Conservation (phyloP, 2,797 vertebrate species). For the Pangasius sanitwongsei region DNA sequence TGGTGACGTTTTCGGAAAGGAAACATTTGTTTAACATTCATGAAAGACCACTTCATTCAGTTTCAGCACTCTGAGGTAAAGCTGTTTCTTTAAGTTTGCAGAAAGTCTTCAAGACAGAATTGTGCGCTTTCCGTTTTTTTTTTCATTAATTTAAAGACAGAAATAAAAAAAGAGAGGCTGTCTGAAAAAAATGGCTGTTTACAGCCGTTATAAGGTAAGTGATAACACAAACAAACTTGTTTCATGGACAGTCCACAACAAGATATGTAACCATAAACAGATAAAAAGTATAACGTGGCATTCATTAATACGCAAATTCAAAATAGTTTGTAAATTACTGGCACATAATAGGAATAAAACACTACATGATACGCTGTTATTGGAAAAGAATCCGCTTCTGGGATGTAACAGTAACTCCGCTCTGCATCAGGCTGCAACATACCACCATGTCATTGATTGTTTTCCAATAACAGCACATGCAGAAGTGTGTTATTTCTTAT, state of each 20-base stretch:
- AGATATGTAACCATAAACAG: background rate
- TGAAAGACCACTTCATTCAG: background rate
- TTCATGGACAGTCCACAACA: background rate
- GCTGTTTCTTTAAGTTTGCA: background rate
- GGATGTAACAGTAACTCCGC: background rate
- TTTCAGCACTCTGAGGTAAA: background rate
- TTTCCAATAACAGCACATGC: background rate
- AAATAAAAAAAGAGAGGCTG: background rate
- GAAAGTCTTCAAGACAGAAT: background rate
- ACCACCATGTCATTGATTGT: background rate
- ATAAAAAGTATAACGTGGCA: background rate
- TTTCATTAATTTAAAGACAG: background rate
- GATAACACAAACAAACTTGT: background rate
- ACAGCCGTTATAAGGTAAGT: background rate
- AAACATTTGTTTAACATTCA: background rate
- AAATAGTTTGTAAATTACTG: background rate
- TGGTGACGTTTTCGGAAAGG: background rate
- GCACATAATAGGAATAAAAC: background rate
- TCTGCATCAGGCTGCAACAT: background rate
- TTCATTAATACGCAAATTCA: background rate
- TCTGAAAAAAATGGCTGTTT: background rate
- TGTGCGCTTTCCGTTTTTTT: background rate
- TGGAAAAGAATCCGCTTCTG: background rate
- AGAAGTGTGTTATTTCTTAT: background rate
- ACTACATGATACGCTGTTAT: background rate